Evolutionary conservation across 2,797 vertebrate species (phyloP).

Genomic region (Coccyzus lansbergi): DNA sequence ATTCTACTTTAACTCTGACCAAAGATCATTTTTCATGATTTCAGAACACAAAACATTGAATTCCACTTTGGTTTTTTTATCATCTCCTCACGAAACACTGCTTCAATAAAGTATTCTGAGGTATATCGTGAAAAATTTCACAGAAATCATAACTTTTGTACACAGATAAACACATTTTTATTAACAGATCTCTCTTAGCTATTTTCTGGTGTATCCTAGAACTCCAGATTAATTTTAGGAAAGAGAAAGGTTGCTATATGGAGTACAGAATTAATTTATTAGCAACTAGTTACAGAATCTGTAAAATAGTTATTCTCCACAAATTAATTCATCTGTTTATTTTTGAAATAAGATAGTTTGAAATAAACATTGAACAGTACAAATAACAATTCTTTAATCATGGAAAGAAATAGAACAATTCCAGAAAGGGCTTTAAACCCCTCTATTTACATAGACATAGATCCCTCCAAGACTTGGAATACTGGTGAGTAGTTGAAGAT

Average conservation of each 20-base stretch:
- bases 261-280: not conserved
- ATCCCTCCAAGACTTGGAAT: not conserved
- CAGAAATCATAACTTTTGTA: not conserved
- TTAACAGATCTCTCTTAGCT: not conserved
- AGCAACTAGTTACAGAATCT: not conserved
- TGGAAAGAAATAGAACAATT: not conserved
- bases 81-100: not conserved
- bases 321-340: not conserved
- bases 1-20: not conserved
- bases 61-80: not conserved
- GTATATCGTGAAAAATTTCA: not conserved
- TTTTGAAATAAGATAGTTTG: not conserved
- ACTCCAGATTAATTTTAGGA: not conserved
- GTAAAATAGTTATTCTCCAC: not conserved
- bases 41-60: not conserved
- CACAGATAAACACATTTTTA: not conserved
- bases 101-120: not conserved
- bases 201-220: not conserved
- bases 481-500: not conserved
- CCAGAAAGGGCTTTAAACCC: not conserved
- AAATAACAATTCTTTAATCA: not conserved
- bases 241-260: not conserved
- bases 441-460: not conserved
- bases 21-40: not conserved
- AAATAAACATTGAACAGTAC: not conserved